Evolutionary conservation across 2,888 invertebrate species (phyloP), one percentile per base, ranked within the genome.

Genomic region (Rhagium mordax): DNA sequence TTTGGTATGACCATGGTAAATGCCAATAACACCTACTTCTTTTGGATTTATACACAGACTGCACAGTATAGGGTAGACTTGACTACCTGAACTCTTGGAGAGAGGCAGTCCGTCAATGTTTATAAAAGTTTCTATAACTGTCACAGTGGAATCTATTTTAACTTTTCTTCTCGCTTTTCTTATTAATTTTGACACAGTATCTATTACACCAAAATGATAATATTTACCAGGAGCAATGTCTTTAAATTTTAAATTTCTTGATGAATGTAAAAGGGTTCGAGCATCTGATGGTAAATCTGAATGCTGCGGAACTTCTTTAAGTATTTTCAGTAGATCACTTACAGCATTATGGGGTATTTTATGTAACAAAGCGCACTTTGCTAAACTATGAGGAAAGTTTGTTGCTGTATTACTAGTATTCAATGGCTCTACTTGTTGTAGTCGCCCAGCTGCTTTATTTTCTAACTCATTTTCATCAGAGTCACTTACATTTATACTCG

Each of bases 1-100:
- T 62, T 78, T 78, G 16, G 51, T 51, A 71, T 65, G 49, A 55
- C 75, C 75, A 65, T 75, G 73, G 60, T 72, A 74, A 60, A 76
- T 65, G 18, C 76, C 74, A 16, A 76, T 53, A n/a, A 74, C 29
- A 41, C 48, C 68, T 33, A 60, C 64, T 41, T 64, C 33, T 68
- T 29, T 49, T 57, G 65, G 33, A 41, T 61, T 48, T 15, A 55
- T 21, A 59, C 47, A 57, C 55, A 69, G 60, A 70, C 33, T 65
- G 41, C 67, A 29, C 10, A 71, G 48, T 49, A 75, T 74, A 18
- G 73, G 73, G 33, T 69, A 75, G 15, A 74, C 48, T 47, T 75
- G 66, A 47, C 74, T 74, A 57, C 70, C 67, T 41, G 75, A 75
- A 68, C 74, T 75, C 68, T 74, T 71, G 10, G 74, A 21, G 24